A percentile compares a stretch with the other conserved stretches of the same genome.
These are phyloP conservation scores for Mesorhabditis sp. DNA, from an alignment of 2,888 invertebrate genomes.

Conservation along the genomic window DNA sequence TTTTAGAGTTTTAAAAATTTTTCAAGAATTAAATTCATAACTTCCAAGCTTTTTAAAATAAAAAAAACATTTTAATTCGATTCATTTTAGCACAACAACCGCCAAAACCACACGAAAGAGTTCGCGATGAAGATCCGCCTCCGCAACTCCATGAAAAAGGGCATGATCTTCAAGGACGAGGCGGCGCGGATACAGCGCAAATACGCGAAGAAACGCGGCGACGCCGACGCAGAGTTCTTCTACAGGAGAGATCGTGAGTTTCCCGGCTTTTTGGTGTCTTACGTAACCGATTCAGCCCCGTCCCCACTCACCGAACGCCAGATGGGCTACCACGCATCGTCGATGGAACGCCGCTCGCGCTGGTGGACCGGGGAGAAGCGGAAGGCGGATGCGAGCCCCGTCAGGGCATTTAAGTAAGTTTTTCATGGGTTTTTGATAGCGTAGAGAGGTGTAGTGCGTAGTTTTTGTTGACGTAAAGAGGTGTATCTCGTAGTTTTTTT, in stretches of 20 bases:
- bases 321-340: slow-evolving; percentile 31
- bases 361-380: slow-evolving; percentile 52
- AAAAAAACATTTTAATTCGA: too few species aligned
- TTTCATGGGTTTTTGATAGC: not conserved
- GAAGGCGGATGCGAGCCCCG: slow-evolving; percentile 37
- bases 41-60: too few species aligned
- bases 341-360: slow-evolving; percentile 40
- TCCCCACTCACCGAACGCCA: slow-evolving; percentile 28
- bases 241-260: not conserved
- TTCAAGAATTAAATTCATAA: too few species aligned
- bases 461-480: too few species aligned
- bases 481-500: too few species aligned
- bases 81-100: not conserved
- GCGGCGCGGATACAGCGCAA: slow-evolving; percentile 19
- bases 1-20: too few species aligned
- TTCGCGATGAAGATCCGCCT: not conserved
- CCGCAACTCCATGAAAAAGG: not conserved
- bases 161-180: not conserved
- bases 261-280: not conserved
- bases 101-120: not conserved
- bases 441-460: too few species aligned
- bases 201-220: slow-evolving; percentile 30
- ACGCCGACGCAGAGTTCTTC: slow-evolving; percentile 10
- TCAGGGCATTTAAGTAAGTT: slow-evolving; percentile 15
- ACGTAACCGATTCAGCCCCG: slow-evolving; percentile 17